Evolutionary conservation across 2,797 vertebrate genomes (phyloP).

Genomic region (Anniella stebbinsi): DNA sequence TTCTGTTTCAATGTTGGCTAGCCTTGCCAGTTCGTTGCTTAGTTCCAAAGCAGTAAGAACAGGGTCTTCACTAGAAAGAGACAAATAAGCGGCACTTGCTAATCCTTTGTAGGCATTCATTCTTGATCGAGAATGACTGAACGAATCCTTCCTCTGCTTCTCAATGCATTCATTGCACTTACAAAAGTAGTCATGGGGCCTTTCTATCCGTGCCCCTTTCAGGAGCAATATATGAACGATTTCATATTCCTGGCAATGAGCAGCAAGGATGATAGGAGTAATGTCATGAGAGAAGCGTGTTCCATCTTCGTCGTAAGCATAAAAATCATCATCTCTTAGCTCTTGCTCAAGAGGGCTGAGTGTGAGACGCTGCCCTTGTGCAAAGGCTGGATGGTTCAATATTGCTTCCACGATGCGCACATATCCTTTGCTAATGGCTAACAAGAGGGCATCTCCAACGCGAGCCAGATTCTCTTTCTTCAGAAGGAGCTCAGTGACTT

Average conservation of each 20-base stretch:
- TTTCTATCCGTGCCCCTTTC: conserved; percentile 93
- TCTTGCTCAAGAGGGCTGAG: conserved; percentile 94
- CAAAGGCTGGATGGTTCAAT: conserved; percentile 90
- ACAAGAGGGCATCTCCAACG: conserved; percentile 91
- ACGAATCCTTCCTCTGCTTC: conserved; percentile 92
- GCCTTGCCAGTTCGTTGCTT: conserved; percentile 94
- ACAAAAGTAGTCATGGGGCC: conserved; percentile 97
- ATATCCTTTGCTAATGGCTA: conserved; percentile 96
- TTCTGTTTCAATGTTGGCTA: conserved; percentile 98
- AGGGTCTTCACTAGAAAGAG: conserved; percentile 95
- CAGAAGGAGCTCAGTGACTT: conserved; percentile 94
- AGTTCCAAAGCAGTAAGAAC: conserved; percentile 94
- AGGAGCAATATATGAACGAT: conserved; percentile 94
- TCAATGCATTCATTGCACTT: conserved; percentile 92
- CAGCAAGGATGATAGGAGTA: conserved; percentile 92
- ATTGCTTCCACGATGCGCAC: conserved; percentile 97
- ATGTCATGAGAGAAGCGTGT: conserved; percentile 96
- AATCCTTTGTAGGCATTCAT: conserved; percentile 98
- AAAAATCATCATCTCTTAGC: conserved; percentile 94
- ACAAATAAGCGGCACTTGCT: conserved; percentile 94
- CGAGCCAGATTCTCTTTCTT: conserved; percentile 94
- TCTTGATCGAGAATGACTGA: conserved; percentile 94
- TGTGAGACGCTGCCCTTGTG: conserved; percentile 88
- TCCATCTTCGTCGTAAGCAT: conserved; percentile 94
- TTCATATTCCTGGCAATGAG: conserved; percentile 97